A percentile compares a stretch with the other conserved stretches of the same genome.
Evolutionary conservation across 2,797 vertebrate genomes (phyloP).

Genomic region (Sebastes ruberrimus): DNA sequence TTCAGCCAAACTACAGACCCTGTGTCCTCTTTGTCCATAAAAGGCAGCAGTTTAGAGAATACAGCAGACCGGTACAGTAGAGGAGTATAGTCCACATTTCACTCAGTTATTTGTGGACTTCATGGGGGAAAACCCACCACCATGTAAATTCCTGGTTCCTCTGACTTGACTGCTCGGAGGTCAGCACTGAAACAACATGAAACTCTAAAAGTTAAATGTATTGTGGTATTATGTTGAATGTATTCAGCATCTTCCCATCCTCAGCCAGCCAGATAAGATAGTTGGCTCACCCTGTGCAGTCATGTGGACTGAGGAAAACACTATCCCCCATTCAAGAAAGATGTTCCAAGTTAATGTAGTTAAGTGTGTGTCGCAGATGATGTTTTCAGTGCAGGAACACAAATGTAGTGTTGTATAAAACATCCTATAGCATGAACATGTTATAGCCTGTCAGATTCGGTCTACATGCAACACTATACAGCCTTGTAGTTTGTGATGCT

Average conservation of each 20-base stretch:
- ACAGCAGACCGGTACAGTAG: neutral
- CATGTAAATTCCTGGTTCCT: neutral
- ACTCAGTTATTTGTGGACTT: neutral
- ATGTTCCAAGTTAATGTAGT: constrained; percentile 37
- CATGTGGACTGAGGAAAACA: constrained; percentile 55
- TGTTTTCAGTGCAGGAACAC: neutral
- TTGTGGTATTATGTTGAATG: neutral
- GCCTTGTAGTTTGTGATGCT: neutral
- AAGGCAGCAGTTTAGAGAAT: constrained; percentile 61
- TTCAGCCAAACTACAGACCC: neutral
- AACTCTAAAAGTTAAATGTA: neutral
- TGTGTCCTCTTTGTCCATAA: constrained; percentile 65
- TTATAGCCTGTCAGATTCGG: neutral
- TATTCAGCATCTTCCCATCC: neutral
- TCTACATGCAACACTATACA: neutral
- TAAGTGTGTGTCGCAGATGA: neutral
- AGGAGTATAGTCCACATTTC: neutral
- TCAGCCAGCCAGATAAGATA: neutral
- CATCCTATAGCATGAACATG: neutral
- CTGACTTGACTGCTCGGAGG: neutral
- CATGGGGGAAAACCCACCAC: neutral
- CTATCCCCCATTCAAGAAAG: constrained; percentile 33
- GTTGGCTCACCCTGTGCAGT: neutral
- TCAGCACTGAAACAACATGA: neutral
- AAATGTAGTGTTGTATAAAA: neutral